Evolutionary conservation across 2,797 vertebrate genomes (phyloP).

Genomic region (Platyrinchus mystaceus): DNA sequence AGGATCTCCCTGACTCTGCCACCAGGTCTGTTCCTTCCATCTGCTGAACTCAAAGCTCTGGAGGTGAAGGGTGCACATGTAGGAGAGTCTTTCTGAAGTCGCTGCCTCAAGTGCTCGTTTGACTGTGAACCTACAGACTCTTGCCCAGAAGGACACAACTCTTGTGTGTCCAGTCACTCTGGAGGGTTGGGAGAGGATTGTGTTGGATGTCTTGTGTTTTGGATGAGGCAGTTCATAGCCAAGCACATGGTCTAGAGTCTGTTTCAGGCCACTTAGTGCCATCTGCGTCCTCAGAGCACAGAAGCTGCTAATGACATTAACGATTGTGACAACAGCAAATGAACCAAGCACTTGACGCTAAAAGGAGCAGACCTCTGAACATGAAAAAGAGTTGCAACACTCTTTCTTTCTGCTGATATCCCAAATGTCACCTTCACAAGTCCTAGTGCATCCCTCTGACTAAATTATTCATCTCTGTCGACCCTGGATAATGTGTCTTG

Average conservation of each 20-base stretch:
- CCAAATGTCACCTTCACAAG: conserved; percentile 17
- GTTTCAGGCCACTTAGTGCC: neutral
- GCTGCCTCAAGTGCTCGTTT: neutral
- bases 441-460: neutral
- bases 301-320: conserved; percentile 6
- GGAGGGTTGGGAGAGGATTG: neutral
- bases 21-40: neutral
- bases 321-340: conserved; percentile 32
- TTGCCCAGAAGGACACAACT: neutral
- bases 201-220: neutral
- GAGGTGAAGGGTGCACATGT: neutral
- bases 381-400: neutral
- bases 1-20: neutral
- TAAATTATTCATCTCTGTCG: conserved; percentile 31
- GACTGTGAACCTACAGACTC: neutral
- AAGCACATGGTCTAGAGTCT: neutral
- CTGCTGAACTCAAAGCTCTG: neutral
- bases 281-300: neutral
- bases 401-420: neutral
- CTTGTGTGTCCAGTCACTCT: neutral
- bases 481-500: neutral
- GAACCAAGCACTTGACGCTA: neutral
- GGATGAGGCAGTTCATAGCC: neutral
- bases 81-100: neutral
- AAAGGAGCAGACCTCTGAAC: conserved; percentile 8